phyloP scores from a whole-genome alignment of 2,797 vertebrate genomes.

The Tragopan temminckii region DNA sequence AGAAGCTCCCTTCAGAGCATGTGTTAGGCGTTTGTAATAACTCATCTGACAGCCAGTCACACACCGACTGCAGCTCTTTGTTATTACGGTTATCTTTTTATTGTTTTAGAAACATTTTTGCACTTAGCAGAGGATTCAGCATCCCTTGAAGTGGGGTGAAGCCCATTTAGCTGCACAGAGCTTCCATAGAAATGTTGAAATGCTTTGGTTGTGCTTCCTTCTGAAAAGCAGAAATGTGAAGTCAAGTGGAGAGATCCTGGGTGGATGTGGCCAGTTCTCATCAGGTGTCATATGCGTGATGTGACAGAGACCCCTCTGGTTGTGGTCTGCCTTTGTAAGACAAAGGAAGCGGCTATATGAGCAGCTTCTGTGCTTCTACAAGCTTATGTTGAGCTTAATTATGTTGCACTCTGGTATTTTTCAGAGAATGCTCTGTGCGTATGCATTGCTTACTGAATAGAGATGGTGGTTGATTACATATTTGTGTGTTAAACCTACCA shows the following conservation, averaged over 20 bases:
- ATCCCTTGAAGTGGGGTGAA: background rate
- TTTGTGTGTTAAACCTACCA: constrained; percentile 6
- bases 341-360: constrained; percentile 5
- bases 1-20: background rate
- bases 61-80: background rate
- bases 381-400: background rate
- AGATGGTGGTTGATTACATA: background rate
- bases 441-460: constrained; percentile 9
- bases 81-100: background rate
- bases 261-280: background rate
- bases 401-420: background rate
- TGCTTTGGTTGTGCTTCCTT: background rate
- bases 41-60: background rate
- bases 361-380: background rate
- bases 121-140: background rate
- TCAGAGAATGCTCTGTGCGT: background rate
- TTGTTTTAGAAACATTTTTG: background rate
- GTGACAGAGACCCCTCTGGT: background rate
- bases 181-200: background rate
- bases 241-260: background rate
- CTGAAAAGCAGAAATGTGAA: background rate
- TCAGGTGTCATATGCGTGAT: background rate
- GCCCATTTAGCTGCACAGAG: background rate
- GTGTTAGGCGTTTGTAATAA: background rate
- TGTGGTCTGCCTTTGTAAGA: background rate